Conservation (phyloP, 2,113 vertebrate species). For the Muntiacus muntjak region DNA sequence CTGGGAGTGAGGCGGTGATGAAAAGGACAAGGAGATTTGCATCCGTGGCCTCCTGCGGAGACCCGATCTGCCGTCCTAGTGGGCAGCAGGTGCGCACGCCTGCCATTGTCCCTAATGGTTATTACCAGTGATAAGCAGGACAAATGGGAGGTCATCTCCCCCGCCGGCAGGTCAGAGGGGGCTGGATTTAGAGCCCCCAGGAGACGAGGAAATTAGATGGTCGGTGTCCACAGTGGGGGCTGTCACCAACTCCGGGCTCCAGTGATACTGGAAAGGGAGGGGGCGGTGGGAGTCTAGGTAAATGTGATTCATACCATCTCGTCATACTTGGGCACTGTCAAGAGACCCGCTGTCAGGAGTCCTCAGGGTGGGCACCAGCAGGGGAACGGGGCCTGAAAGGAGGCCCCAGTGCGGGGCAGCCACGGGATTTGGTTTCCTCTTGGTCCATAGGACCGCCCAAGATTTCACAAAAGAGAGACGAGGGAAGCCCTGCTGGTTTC, state of each 20-base stretch:
- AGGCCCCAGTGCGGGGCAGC: constrained; percentile 20
- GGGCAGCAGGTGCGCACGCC: constrained; percentile 91
- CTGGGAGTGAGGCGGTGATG: constrained; percentile 55
- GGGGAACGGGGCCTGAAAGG: constrained; percentile 65
- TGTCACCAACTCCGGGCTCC: constrained; percentile 68
- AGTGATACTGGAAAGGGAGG: constrained; percentile 60
- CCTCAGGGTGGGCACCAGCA: constrained; percentile 61
- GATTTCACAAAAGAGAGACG: constrained; percentile 46
- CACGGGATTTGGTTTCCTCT: constrained; percentile 57
- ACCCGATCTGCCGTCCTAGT: constrained; percentile 76
- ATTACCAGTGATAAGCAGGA: constrained; percentile 88
- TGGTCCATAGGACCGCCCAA: not conserved
- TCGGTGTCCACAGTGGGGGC: constrained; percentile 72
- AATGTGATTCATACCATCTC: constrained; percentile 71
- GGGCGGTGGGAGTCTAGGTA: not conserved
- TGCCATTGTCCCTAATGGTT: constrained; percentile 85
- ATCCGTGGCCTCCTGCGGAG: constrained; percentile 74
- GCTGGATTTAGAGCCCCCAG: constrained; percentile 83
- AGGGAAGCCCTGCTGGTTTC: constrained; percentile 58
- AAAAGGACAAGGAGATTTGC: constrained; percentile 75
- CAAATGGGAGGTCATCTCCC: constrained; percentile 87
- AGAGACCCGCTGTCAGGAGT: constrained; percentile 71
- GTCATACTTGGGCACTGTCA: constrained; percentile 75
- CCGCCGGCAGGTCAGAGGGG: constrained; percentile 87
- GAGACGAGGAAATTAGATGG: constrained; percentile 82